Evolutionary conservation across 2,797 vertebrate genomes (phyloP), one percentile per base, ranked within the genome.

Genomic region (Cossypha polioptera): DNA sequence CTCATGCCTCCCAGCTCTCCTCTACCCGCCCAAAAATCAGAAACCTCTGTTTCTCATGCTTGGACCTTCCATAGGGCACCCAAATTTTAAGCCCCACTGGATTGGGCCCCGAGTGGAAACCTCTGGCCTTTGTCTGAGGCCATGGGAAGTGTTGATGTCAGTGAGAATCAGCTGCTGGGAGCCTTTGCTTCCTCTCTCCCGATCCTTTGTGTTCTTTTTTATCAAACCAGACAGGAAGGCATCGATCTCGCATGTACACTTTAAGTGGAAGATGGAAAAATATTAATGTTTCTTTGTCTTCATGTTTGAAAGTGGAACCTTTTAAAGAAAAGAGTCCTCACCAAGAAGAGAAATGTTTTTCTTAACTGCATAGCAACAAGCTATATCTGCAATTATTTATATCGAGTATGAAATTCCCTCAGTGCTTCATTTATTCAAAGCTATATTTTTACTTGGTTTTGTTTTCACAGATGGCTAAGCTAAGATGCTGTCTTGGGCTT

Each of bases 381-480:
- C 89, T 87, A 42, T 76, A 91, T 94, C 88, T 84, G 79, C 85
- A 95, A 91, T 96, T 94, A 96, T 94, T 96, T 94, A 84, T 88
- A 93, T 82, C 14, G 0, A 85, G 72, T 88, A 88, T 84, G 94
- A 95, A 95, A 96, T 94, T 90, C 85, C 91, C 95, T 74, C 45
- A 86, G 76, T 83, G 91, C 77, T 94, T 96, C 85, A 93, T 96
- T 96, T 97, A 90, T 94, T 96, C 92, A 95, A 94, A 96, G 92
- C 83, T 95, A 31, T 91, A 91, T 96, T 96, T 97, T 93, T 75
- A 88, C 77, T 86, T 2, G 1, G 15, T 63, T 95, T 97, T 97
- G 94, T 96, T 97, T 96, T 95, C 95, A 96, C 89, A 95, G 90
- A 96, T 96, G 94, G 94, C 91, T 97, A 93, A 94, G 86, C 90